Percentiles rank a stretch among this genome's conserved stretches.
These are phyloP conservation scores for Ichneumon xanthorius DNA, from an alignment of 2,888 invertebrate species.

Conservation along the genomic window DNA sequence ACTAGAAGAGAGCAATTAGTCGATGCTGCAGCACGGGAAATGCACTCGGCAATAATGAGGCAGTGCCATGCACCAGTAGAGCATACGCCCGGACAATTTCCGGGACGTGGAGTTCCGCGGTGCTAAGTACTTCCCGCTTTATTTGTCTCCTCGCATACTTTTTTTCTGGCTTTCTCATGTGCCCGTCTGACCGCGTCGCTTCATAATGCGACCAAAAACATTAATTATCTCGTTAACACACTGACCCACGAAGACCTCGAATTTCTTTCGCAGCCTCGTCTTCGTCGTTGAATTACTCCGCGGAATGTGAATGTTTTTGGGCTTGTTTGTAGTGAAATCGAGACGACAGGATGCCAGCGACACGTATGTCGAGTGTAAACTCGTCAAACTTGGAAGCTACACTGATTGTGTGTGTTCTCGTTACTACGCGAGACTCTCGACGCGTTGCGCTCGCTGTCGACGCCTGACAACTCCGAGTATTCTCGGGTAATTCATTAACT, in stretches of 20 bases:
- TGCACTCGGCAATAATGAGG: constrained; percentile 71
- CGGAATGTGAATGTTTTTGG: neutral
- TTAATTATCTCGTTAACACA: constrained; percentile 10
- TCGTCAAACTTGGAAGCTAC: constrained; percentile 57
- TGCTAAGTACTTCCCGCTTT: constrained; percentile 68
- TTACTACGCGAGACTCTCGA: constrained; percentile 44
- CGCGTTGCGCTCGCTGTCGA: constrained; percentile 17
- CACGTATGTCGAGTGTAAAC: constrained; percentile 31
- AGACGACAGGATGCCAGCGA: neutral
- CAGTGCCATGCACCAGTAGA: constrained; percentile 53
- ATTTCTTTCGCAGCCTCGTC: neutral
- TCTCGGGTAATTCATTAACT: constrained; percentile 60
- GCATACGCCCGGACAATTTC: constrained; percentile 68
- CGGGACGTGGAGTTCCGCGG: constrained; percentile 70
- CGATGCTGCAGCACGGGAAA: constrained; percentile 71
- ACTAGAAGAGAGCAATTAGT: constrained; percentile 76
- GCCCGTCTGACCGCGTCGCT: constrained; percentile 15
- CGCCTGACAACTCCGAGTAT: constrained; percentile 34
- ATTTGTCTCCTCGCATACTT: constrained; percentile 25
- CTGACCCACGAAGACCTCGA: neutral
- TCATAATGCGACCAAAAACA: constrained; percentile 24
- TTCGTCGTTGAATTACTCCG: neutral
- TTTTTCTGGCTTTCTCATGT: constrained; percentile 28
- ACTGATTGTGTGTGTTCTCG: constrained; percentile 17
- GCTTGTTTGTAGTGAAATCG: neutral